A percentile compares a stretch with the other conserved stretches of the same genome.
phyloP scores from a whole-genome alignment of 2,888 invertebrate genomes.

The Tenthredo amoena region DNA sequence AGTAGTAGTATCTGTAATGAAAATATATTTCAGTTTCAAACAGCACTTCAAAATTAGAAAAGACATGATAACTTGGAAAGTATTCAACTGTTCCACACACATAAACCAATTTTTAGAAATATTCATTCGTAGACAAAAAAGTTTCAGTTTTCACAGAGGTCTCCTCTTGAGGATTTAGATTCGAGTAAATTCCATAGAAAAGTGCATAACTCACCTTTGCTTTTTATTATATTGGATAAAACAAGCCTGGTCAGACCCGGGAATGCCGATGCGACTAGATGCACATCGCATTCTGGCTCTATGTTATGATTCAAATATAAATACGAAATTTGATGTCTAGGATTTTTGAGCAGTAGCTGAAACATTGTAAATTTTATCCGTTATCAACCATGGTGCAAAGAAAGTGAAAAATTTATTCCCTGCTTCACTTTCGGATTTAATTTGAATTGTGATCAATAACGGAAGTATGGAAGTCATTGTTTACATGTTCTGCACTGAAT shows the following conservation, averaged over 20 bases:
- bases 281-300: not conserved
- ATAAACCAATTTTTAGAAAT: not conserved
- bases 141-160: not conserved
- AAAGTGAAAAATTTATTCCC: not conserved
- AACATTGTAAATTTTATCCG: not conserved
- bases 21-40: too few species aligned
- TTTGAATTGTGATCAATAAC: not conserved
- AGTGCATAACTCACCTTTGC: not conserved
- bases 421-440: not conserved
- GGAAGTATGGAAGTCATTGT: not conserved
- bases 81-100: too few species aligned
- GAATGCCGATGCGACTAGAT: conserved; percentile 1
- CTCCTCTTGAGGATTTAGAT: not conserved
- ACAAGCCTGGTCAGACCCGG: conserved; percentile 21
- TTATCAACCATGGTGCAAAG: not conserved
- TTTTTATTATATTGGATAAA: conserved; percentile 32
- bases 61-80: too few species aligned
- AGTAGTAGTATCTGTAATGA: too few species aligned
- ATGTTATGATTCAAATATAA: conserved; percentile 16
- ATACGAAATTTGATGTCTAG: conserved; percentile 12
- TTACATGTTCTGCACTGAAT: not conserved
- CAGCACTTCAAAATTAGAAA: too few species aligned
- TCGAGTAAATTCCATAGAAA: not conserved
- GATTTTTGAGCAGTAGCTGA: conserved; percentile 38
- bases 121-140: not conserved